These are phyloP conservation scores for Stomatorhinus walkeri DNA, from an alignment of 2,797 vertebrate genomes.

Conservation along the genomic window DNA sequence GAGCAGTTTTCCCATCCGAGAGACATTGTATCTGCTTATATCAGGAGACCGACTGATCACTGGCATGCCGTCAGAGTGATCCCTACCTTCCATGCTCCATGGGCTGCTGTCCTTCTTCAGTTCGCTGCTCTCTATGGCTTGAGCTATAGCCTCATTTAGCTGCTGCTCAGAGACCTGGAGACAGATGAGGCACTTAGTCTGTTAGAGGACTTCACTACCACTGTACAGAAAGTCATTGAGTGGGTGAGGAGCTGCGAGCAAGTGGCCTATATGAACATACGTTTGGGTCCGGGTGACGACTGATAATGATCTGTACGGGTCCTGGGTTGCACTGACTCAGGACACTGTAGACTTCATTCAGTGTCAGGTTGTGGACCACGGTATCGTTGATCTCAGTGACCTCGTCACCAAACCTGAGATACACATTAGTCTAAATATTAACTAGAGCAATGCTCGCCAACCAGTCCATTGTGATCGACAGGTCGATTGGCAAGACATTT, in stretches of 20 bases:
- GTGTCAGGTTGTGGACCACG: constrained; percentile 72
- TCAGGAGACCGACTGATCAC: neutral
- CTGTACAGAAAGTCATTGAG: neutral
- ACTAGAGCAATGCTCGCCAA: neutral
- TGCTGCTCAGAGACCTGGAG: constrained; percentile 82
- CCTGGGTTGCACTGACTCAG: constrained; percentile 79
- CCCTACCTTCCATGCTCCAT: constrained; percentile 69
- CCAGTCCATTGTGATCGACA: neutral
- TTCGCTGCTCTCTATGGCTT: constrained; percentile 69
- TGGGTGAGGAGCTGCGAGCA: neutral
- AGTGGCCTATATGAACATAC: constrained; percentile 42
- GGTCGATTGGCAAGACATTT: neutral
- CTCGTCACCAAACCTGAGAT: constrained; percentile 79
- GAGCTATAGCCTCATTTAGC: constrained; percentile 76
- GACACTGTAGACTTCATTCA: constrained; percentile 78
- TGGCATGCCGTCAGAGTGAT: neutral
- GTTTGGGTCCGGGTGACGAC: constrained; percentile 84
- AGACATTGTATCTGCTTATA: neutral
- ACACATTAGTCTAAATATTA: neutral
- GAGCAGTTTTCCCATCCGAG: constrained; percentile 3
- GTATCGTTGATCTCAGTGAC: constrained; percentile 80
- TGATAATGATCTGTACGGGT: constrained; percentile 76
- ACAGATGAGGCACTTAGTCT: constrained; percentile 11
- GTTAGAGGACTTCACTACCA: neutral
- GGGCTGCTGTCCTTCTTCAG: constrained; percentile 70